phyloP scores from a whole-genome alignment of 1,140 invertebrate species.

The Macrotrachela quadricornifera region DNA sequence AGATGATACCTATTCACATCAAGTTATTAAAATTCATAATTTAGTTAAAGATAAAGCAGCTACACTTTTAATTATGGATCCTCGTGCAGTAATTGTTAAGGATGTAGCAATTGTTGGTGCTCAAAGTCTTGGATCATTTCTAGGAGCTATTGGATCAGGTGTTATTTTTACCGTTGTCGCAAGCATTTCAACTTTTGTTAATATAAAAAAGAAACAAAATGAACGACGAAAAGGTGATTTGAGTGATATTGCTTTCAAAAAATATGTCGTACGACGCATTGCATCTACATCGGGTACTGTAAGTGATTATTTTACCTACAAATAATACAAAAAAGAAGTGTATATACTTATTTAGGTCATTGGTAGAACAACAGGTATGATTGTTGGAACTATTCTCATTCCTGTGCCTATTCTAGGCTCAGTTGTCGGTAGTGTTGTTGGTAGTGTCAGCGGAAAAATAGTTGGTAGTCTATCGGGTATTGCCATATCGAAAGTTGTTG shows the following conservation, averaged over 20 bases:
- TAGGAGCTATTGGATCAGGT: not conserved
- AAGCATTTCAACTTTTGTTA: not conserved
- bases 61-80: not conserved
- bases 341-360: not conserved
- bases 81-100: not conserved
- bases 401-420: conserved; percentile 1
- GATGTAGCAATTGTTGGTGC: not conserved
- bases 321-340: not conserved
- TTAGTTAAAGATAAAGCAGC: not conserved
- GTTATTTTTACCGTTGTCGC: not conserved
- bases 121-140: not conserved
- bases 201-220: not conserved
- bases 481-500: too few species aligned
- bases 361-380: not conserved
- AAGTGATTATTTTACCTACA: not conserved
- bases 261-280: not conserved
- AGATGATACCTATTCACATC: not conserved
- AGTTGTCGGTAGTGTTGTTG: not conserved
- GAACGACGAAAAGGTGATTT: not conserved
- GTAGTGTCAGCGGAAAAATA: not conserved
- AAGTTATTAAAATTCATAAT: not conserved
- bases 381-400: not conserved
- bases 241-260: not conserved
- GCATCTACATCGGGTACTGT: not conserved
- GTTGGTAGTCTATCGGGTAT: not conserved